Evolutionary conservation across 2,888 invertebrate genomes (phyloP).

Genomic region (Polymixis lichenea): DNA sequence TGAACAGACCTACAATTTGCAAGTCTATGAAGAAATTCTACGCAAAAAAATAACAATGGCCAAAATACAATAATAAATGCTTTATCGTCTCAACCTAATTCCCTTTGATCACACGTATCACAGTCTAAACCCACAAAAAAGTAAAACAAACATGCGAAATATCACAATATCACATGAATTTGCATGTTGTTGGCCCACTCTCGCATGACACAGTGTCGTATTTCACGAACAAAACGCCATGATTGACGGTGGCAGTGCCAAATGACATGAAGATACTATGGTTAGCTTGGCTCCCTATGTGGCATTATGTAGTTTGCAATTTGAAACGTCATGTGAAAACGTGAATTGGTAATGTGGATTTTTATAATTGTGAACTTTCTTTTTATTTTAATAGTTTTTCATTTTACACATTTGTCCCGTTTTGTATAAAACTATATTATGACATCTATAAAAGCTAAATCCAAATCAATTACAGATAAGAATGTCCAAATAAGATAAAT

Average conservation of each 20-base stretch:
- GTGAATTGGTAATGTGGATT: slow-evolving; percentile 5
- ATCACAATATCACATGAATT: slow-evolving; percentile 53
- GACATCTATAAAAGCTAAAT: neutral
- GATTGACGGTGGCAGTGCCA: slow-evolving; percentile 60
- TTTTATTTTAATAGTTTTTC: neutral
- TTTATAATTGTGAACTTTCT: neutral
- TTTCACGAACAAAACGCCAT: slow-evolving; percentile 53
- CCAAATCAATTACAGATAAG: slow-evolving; percentile 1
- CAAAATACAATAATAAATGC: neutral
- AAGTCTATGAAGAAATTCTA: neutral
- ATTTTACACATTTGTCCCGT: neutral
- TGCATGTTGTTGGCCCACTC: slow-evolving; percentile 53
- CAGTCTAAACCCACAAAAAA: slow-evolving; percentile 39
- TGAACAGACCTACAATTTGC: neutral
- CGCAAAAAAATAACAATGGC: neutral
- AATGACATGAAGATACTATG: slow-evolving; percentile 55
- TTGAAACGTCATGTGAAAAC: slow-evolving; percentile 44
- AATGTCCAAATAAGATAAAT: slow-evolving; percentile 26
- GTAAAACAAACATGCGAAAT: slow-evolving; percentile 59
- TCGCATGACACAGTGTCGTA: slow-evolving; percentile 64
- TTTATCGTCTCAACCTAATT: slow-evolving; percentile 42
- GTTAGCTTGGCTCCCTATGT: slow-evolving; percentile 32
- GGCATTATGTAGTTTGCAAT: slow-evolving; percentile 46
- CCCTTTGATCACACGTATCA: slow-evolving; percentile 33
- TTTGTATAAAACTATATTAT: no score